Percentiles rank a stretch among this genome's conserved stretches.
phyloP scores from a whole-genome alignment of 2,888 invertebrate species.

The Electrophaes corylata region DNA sequence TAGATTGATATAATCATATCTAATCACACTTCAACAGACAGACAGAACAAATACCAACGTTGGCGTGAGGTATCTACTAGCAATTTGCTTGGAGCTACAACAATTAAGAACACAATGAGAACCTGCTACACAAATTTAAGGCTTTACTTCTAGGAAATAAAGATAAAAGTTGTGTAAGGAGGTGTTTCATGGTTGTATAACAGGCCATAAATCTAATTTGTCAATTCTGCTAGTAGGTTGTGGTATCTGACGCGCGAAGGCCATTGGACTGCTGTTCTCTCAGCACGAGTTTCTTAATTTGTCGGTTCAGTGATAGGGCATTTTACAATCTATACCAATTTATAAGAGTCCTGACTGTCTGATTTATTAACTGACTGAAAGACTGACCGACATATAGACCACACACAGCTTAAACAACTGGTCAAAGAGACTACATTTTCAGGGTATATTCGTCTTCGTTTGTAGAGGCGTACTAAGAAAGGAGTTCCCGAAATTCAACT shows the following conservation, averaged over 20 bases:
- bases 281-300: neutral
- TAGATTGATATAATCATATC: conserved; percentile 30
- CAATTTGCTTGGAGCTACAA: conserved; percentile 31
- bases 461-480: too few species aligned
- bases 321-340: neutral
- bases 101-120: conserved; percentile 22
- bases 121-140: conserved; percentile 13
- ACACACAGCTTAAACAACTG: too few species aligned
- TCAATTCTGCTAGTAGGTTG: conserved; percentile 51
- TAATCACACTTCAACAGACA: conserved; percentile 34
- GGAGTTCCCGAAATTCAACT: too few species aligned
- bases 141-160: conserved; percentile 9
- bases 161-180: conserved; percentile 15
- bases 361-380: too few species aligned
- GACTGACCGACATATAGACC: too few species aligned
- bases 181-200: conserved; percentile 12
- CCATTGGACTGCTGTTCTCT: conserved; percentile 35
- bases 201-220: conserved; percentile 49
- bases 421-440: too few species aligned
- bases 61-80: conserved; percentile 21
- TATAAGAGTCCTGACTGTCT: too few species aligned
- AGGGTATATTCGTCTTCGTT: too few species aligned
- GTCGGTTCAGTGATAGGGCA: neutral
- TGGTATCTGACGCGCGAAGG: conserved; percentile 51
- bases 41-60: conserved; percentile 32